Evolutionary conservation across 2,888 invertebrate genomes (phyloP), one percentile per base, ranked within the genome.

Genomic region (Drosophila formosana): DNA sequence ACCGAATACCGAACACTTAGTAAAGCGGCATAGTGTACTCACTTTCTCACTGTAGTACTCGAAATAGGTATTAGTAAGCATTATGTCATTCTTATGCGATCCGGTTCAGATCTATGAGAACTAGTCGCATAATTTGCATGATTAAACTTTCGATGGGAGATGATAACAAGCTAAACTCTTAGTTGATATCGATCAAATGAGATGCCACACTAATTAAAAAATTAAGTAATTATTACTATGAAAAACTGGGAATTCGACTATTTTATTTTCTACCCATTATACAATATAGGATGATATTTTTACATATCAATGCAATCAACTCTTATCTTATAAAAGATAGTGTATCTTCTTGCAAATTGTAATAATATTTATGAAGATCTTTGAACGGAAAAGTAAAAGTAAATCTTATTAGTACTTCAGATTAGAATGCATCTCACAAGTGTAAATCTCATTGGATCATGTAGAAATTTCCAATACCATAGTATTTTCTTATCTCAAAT

Each of bases 371-470:
- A 30, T 47, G 18, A 34, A 5, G 18, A 34, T 34, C 50, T 34
- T 23, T 51, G 7, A 23, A 34, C 23, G 50, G 32, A 11, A 25
- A 51, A 34, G 8, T 51, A 43, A 30, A 43, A 30, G 9, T 55
- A 23, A 43, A 43, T 43, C 30, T 18, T 23, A 43, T 32, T n/a
- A n/a, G n/a, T 5, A n/a, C 25, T n/a, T 8, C 3, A 18, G 39
- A 53, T 37, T 26, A 53, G 3, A 52, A 51, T 37, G 4, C 50
- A 13, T 28, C 13, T 25, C 5, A 18, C 13, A 41, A 37, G 2
- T 4, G 5, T 18, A 18, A 37, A 18, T 18, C 37, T 9, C 25
- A 13, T 3, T 18, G 18, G 53, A 53, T 41, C 18, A 41, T 7
- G 23, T 41, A 30, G 18, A 28, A 53, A 41, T 18, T 55, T 30